These are phyloP conservation scores for Eulemur coronatus DNA, from an alignment of 2,797 vertebrate genomes.

Conservation along the genomic window DNA sequence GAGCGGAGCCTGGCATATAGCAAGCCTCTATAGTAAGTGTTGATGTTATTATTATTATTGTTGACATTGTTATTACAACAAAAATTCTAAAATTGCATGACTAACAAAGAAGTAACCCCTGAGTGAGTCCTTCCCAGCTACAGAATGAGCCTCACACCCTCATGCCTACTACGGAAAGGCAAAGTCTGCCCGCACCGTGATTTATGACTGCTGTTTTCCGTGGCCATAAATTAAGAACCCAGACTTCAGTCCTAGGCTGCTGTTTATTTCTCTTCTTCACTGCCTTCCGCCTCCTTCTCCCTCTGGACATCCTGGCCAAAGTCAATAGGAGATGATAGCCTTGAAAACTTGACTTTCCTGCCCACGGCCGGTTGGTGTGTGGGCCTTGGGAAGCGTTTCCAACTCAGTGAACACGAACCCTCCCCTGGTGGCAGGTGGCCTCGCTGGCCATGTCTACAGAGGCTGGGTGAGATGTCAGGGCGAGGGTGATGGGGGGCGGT, in stretches of 20 bases:
- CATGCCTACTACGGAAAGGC: neutral
- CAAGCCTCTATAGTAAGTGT: neutral
- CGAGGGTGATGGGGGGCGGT: rapidly evolving
- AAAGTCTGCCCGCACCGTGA: rapidly evolving
- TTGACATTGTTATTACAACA: neutral
- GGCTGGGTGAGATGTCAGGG: neutral
- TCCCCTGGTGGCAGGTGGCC: neutral
- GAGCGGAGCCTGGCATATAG: neutral
- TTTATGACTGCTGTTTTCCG: neutral
- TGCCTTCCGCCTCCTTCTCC: neutral
- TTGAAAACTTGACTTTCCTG: neutral
- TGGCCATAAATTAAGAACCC: neutral
- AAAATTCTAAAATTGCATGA: neutral
- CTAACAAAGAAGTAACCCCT: neutral
- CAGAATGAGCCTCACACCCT: neutral
- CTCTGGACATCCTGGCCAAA: neutral
- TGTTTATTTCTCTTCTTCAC: neutral
- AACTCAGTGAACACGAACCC: neutral
- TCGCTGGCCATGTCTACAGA: neutral
- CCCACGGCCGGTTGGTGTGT: neutral
- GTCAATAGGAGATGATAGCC: constrained; percentile 12
- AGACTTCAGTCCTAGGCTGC: neutral
- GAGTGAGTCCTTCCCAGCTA: neutral
- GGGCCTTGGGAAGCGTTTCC: neutral
- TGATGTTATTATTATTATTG: neutral